phyloP scores from a whole-genome alignment of 2,888 invertebrate genomes.

The Coecobrya sp. region DNA sequence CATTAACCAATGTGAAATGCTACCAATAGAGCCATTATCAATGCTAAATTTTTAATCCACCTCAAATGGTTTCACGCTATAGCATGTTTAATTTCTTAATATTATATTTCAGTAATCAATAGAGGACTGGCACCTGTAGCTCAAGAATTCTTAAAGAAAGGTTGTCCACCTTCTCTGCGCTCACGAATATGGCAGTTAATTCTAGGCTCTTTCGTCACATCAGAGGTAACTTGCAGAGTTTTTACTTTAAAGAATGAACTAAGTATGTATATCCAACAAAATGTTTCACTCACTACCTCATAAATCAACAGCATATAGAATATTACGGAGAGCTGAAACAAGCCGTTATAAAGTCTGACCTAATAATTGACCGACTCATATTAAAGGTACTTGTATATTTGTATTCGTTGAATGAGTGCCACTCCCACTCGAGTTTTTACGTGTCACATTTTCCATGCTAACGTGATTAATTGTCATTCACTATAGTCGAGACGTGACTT shows the following conservation, averaged over 20 bases:
- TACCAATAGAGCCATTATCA: neutral
- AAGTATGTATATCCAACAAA: neutral
- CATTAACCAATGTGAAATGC: no score
- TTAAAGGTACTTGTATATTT: conserved; percentile 91
- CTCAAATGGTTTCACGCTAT: no score
- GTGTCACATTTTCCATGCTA: no score
- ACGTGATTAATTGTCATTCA: neutral
- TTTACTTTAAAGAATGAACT: no score
- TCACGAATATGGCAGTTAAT: conserved; percentile 96
- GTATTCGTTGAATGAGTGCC: neutral
- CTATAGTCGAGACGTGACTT: conserved; percentile 91
- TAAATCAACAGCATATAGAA: conserved; percentile 90
- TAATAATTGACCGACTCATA: conserved; percentile 97
- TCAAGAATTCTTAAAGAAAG: conserved; percentile 96
- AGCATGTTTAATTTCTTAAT: no score
- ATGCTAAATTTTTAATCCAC: neutral
- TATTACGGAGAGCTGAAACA: conserved; percentile 94
- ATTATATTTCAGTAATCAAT: conserved; percentile 70
- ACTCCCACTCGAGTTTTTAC: no score
- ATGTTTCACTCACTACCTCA: no score
- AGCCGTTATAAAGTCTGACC: conserved; percentile 95
- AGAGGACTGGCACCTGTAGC: conserved; percentile 91
- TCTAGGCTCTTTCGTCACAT: conserved; percentile 90
- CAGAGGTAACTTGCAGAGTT: no score
- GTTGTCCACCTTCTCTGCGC: conserved; percentile 94